Conservation (phyloP, 2,797 vertebrate genomes). For the Lithobates sylvaticus region DNA sequence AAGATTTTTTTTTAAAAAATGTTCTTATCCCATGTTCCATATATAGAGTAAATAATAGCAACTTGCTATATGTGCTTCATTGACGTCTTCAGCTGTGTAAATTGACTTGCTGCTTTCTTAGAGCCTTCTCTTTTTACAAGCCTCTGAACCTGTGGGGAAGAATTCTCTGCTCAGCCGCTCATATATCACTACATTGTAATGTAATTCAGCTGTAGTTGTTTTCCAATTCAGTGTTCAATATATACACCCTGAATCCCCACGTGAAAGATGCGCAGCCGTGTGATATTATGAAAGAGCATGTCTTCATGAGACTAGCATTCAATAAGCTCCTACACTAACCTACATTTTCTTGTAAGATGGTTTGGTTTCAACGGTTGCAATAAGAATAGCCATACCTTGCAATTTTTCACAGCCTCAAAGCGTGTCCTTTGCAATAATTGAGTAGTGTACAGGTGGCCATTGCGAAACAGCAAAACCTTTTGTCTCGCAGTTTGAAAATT, state of each 20-base stretch:
- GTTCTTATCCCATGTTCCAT: slow-evolving; percentile 22
- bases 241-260: slow-evolving; percentile 50
- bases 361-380: neutral
- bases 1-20: too few relatives aligned
- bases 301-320: slow-evolving; percentile 57
- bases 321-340: slow-evolving; percentile 40
- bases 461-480: too few relatives aligned
- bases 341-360: slow-evolving; percentile 13
- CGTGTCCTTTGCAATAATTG: neutral
- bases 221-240: slow-evolving; percentile 53
- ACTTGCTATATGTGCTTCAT: slow-evolving; percentile 35
- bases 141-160: slow-evolving; percentile 50
- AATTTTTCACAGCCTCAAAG: neutral
- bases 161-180: slow-evolving; percentile 37
- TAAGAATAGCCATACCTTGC: neutral
- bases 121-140: slow-evolving; percentile 52
- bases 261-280: slow-evolving; percentile 46
- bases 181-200: slow-evolving; percentile 47
- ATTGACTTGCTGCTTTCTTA: slow-evolving; percentile 35
- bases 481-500: too few relatives aligned
- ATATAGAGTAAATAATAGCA: slow-evolving; percentile 48
- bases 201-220: slow-evolving; percentile 51
- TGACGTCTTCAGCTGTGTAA: slow-evolving; percentile 45
- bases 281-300: slow-evolving; percentile 57
- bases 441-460: neutral